Conservation (phyloP, 92 coral and sea anemone species). For the Meandrina meandrites region DNA sequence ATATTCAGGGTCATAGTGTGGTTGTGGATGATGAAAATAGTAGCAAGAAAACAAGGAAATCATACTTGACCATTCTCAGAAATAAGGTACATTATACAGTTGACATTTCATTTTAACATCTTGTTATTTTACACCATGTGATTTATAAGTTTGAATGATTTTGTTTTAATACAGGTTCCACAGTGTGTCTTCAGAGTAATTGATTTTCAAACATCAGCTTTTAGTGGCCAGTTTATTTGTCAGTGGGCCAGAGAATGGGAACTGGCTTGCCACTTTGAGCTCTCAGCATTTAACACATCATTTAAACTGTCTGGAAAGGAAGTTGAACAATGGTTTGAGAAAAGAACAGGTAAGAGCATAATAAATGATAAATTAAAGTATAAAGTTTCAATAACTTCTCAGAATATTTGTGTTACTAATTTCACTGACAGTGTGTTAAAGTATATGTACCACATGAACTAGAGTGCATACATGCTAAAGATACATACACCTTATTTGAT, state of each 20-base stretch:
- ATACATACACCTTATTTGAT: too few relatives aligned
- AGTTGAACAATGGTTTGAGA: conserved; percentile 27
- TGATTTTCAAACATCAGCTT: conserved; percentile 35
- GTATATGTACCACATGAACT: too few relatives aligned
- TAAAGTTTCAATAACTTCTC: too few relatives aligned
- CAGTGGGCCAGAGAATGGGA: conserved; percentile 78
- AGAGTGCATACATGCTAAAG: too few relatives aligned
- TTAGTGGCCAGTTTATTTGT: conserved; percentile 55
- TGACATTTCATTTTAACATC: not conserved
- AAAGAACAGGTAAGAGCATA: conserved; percentile 11
- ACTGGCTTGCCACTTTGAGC: conserved; percentile 37
- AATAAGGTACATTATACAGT: conserved; percentile 49
- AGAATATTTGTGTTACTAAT: too few relatives aligned
- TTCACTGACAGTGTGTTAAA: not conserved
- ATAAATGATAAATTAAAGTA: too few relatives aligned
- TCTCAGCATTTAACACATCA: not conserved
- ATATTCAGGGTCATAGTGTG: conserved; percentile 57
- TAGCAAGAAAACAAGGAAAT: conserved; percentile 54
- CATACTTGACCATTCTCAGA: conserved; percentile 53
- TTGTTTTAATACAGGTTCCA: conserved; percentile 49
- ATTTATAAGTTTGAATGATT: not conserved
- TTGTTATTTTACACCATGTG: not conserved
- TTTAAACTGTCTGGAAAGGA: conserved; percentile 9
- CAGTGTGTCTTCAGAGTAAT: conserved; percentile 44
- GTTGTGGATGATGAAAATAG: conserved; percentile 78